Evolutionary conservation across 2,113 vertebrate genomes (phyloP).

Genomic region (Sinosuthora webbiana): DNA sequence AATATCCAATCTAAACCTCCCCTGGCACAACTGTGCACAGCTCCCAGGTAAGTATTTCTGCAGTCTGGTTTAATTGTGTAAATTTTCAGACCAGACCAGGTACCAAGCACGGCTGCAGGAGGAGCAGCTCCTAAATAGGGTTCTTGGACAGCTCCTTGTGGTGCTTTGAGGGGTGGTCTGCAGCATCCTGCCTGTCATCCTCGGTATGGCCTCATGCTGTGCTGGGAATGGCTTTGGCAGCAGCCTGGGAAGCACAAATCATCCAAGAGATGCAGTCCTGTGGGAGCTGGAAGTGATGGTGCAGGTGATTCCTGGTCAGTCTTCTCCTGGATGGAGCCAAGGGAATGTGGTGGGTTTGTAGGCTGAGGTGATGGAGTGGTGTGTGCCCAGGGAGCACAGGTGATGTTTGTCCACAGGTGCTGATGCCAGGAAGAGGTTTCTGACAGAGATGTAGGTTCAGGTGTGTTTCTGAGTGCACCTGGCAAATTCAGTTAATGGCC

Average conservation of each 20-base stretch:
- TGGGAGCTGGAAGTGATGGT: background rate
- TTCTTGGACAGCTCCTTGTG: background rate
- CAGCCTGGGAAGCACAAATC: background rate
- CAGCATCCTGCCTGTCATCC: background rate
- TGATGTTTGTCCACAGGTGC: background rate
- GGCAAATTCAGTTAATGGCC: background rate
- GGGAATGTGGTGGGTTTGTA: background rate
- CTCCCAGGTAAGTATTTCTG: background rate
- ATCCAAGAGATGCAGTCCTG: background rate
- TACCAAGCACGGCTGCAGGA: background rate
- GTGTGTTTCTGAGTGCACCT: background rate
- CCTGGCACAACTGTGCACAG: background rate
- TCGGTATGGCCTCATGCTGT: fast-evolving
- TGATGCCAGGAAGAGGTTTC: background rate
- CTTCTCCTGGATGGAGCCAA: background rate
- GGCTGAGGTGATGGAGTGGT: background rate
- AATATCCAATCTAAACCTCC: background rate
- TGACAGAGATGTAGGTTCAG: background rate
- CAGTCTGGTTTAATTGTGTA: background rate
- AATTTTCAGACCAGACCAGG: background rate
- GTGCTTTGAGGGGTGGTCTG: background rate
- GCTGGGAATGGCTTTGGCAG: background rate
- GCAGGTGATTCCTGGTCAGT: background rate
- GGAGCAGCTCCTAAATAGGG: background rate
- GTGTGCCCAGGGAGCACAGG: fast-evolving